Base-by-base conservation (phyloP, 1,140 invertebrate species). In the Zaprionus ornatus region DNA sequence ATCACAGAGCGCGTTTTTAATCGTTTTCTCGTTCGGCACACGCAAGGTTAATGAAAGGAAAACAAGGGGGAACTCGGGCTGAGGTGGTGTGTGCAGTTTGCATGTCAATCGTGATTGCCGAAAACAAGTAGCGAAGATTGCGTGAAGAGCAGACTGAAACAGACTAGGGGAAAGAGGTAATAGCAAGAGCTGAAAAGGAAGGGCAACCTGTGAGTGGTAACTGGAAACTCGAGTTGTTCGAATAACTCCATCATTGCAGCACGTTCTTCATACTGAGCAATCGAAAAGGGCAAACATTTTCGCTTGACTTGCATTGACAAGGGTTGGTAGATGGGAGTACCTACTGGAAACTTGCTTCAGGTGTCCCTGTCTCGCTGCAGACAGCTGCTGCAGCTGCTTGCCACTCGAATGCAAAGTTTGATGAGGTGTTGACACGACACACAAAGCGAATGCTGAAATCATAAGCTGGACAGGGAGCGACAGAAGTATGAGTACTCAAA, bases 201-300 rank as follows among this genome's bases (percentile, higher is more conserved):
- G 23, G 40, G 7, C 19, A 21, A 37, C 4, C 13, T 12, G 40
- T 45, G 5, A 45, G 15, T 45, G 40, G n/a, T 17, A 45, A 45
- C 21, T 23, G 12, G 40, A 17, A 25, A 29, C 62, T 62, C 40
- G 23, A 45, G 48, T 54, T 29, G 40, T 2, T 27, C 35, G 13
- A 29, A 54, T 42, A 25, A 45, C 71, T 69, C 59, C 19, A n/a
- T 35, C 37, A 63, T 21, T 42, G 68, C 52, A 80, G 78, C 85
- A 90, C 85, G 85, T 90, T 85, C 79, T 88, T 76, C 85, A 84
- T 88, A 90, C n/a, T 81, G 81, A 79, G 69, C 78, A 65, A 54
- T 70, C 77, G 61, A 83, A 74, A 59, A 69, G 73, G 71, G 61
- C 52, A 62, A 75, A 79, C 78, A 90, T 69, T 64, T 65, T 45